Evolutionary conservation across 92 coral and sea anemone genomes (phyloP).

Genomic region (Isaurus tuberculatus): DNA sequence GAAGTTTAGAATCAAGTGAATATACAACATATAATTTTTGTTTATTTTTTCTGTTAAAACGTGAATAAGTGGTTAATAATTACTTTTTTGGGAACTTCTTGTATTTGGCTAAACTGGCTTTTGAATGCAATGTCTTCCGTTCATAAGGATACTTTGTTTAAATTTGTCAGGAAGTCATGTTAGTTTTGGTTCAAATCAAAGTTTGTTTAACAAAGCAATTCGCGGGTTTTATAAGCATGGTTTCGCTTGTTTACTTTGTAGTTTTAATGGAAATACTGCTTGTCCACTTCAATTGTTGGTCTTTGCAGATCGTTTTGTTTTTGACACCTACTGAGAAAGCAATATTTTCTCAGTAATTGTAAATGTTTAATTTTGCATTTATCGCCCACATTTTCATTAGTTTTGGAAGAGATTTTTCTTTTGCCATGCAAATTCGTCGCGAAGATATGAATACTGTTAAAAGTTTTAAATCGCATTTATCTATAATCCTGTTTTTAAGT

Average conservation of each 20-base stretch:
- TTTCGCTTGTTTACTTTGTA: conserved; percentile 28
- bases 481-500: neutral
- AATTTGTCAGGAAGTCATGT: conserved; percentile 10
- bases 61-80: conserved; percentile 20
- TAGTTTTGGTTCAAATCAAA: neutral
- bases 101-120: conserved; percentile 1
- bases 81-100: conserved; percentile 5
- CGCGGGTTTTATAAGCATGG: conserved; percentile 3
- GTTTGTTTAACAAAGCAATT: conserved; percentile 44
- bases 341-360: conserved; percentile 32
- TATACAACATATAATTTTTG: neutral
- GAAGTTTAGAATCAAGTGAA: conserved; percentile 15
- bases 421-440: neutral
- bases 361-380: conserved; percentile 41
- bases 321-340: conserved; percentile 30
- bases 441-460: neutral
- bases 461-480: neutral
- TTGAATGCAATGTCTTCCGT: neutral
- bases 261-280: conserved; percentile 30
- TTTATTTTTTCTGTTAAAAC: conserved; percentile 20
- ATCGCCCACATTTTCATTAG: neutral
- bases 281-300: conserved; percentile 44
- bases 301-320: conserved; percentile 15
- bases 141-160: neutral
- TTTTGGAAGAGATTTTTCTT: neutral